Conservation (phyloP, 2,888 invertebrate species). For the Monochamus alternatus region DNA sequence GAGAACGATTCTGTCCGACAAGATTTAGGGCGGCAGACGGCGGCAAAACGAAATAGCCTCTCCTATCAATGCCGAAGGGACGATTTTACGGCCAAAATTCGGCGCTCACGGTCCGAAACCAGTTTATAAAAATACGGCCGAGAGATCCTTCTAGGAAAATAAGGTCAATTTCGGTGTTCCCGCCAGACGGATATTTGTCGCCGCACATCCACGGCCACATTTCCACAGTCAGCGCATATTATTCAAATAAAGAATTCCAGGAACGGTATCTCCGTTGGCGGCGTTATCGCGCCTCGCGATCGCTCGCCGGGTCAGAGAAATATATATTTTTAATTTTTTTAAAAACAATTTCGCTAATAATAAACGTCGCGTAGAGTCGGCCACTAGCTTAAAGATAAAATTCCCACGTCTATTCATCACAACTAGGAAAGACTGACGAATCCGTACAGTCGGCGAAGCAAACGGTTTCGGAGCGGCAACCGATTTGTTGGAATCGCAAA, state of each 20-base stretch:
- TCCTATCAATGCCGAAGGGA: not conserved
- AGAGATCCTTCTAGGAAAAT: not conserved
- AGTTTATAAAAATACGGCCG: slow-evolving; percentile 5
- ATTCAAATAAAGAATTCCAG: slow-evolving; percentile 26
- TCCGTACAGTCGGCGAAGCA: not conserved
- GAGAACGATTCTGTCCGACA: not conserved
- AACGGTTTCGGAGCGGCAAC: not conserved
- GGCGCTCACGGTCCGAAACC: not conserved
- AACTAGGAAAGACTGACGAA: slow-evolving; percentile 2
- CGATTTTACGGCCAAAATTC: not conserved
- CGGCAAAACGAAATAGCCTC: not conserved
- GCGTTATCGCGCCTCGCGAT: slow-evolving; percentile 1
- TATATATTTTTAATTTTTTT: slow-evolving; percentile 21
- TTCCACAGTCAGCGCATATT: slow-evolving; percentile 14
- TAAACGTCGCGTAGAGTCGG: not conserved
- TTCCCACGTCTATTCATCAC: slow-evolving; percentile 26
- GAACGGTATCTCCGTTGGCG: slow-evolving; percentile 26
- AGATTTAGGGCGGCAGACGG: not conserved
- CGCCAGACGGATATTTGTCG: slow-evolving; percentile 6
- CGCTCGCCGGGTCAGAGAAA: slow-evolving; percentile 20
- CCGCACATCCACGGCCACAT: slow-evolving; percentile 1
- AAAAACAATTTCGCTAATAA: not conserved
- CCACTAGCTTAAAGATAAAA: not conserved
- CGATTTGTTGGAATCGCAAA: too few species aligned
- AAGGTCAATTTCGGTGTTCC: not conserved